These are phyloP conservation scores for Liodrosophila aerea DNA, from an alignment of 2,888 invertebrate species.

Conservation along the genomic window DNA sequence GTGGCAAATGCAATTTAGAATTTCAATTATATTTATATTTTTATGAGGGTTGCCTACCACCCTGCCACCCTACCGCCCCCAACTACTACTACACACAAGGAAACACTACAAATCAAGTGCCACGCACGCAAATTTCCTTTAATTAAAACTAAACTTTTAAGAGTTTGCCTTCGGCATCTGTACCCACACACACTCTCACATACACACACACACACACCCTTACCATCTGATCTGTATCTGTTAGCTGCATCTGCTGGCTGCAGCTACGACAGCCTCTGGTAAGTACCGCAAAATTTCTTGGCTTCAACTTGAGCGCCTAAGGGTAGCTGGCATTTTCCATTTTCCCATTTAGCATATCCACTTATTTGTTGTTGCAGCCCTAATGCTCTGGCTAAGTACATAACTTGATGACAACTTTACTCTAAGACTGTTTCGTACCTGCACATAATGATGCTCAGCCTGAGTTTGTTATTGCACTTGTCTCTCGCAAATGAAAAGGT, in stretches of 20 bases:
- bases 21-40: conserved; percentile 73
- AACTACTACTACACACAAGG: conserved; percentile 28
- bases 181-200: conserved; percentile 8
- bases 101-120: conserved; percentile 74
- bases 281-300: not conserved
- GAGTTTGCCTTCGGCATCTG: conserved; percentile 37
- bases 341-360: no score
- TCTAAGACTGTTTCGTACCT: no score
- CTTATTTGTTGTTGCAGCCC: no score
- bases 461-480: no score
- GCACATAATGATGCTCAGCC: no score
- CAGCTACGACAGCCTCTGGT: not conserved
- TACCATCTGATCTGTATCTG: no score
- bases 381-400: not conserved
- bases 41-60: conserved; percentile 48
- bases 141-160: conserved; percentile 75
- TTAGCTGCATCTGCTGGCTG: no score
- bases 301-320: not conserved
- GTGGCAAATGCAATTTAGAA: conserved; percentile 71
- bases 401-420: not conserved
- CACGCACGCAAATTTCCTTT: conserved; percentile 74
- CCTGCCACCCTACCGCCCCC: not conserved
- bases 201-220: not conserved
- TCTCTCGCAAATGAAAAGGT: no score
- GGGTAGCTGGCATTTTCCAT: not conserved